Base-by-base conservation (phyloP, 2,797 vertebrate species). In the Lepus oiostolus region DNA sequence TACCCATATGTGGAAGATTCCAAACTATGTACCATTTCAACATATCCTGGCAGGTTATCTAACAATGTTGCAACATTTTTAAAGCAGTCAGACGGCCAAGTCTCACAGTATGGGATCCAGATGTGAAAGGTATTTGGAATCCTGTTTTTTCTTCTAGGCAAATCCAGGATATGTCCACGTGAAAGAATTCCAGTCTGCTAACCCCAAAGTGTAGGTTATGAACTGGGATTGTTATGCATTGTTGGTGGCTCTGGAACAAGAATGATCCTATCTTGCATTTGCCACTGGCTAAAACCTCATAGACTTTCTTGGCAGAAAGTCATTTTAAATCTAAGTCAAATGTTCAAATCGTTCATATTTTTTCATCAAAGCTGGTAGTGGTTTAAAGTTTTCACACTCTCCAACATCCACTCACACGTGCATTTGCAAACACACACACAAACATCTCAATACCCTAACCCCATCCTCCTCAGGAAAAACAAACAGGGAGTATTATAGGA, bases 21-120 rank as follows among this genome's bases (percentile, higher is more conserved):
- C 67, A 42, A 96, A 82, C 47, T 96, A 84, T 88, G 83, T 85
- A 95, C 74, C 22, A 19, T 94, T 92, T 96, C 95, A 82, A n/a
- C 85, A 97, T 72, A 80, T 52, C 5, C 94, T 96, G 96, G 97
- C 90, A 95, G 71, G n/a, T 85, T 95, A 91, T 80, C 90, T 96
- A 92, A 96, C 90, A 63, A 77, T 90, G 75, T 83, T 93, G 79
- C 77, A 71, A 83, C 82, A 72, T 94, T 94, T 93, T 90, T 93
- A 93, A 96, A 94, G 85, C 70, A 81, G 54, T 93, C 70, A 50
- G 38, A 38, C 83, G 97, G 95, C 88, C 97, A 98, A 89, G 92
- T 93, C 84, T 95, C 92, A 70, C 16, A 83, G 65, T 79, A 70
- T 81, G 86, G 88, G 81, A 94, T 97, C 85, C 97, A 97, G 96